Conservation (phyloP, 2,113 vertebrate genomes). For the Danio rerio region GRCz12tu NC_133188.1:45123001-45123500, state of each 20-base stretch:
- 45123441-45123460: neutral
- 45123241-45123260: neutral
- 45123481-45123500: neutral
- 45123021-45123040: no score
- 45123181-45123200: neutral
- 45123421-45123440: neutral
- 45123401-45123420: conserved; percentile 41
- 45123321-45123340: conserved; percentile 46
- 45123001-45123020: no score
- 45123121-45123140: neutral
- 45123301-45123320: neutral
- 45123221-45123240: neutral
- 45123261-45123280: neutral
- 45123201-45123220: neutral
- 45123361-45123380: conserved; percentile 53
- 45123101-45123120: no score
- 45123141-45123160: neutral
- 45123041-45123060: no score
- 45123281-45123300: neutral
- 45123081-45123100: no score
- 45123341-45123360: conserved; percentile 41
- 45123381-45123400: conserved; percentile 65
- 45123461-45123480: conserved; percentile 19
- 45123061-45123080: no score
- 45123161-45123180: neutral